Evolutionary conservation across 2,888 invertebrate species (phyloP), one percentile per base, ranked within the genome.

Genomic region (Diarsia dahlii): DNA sequence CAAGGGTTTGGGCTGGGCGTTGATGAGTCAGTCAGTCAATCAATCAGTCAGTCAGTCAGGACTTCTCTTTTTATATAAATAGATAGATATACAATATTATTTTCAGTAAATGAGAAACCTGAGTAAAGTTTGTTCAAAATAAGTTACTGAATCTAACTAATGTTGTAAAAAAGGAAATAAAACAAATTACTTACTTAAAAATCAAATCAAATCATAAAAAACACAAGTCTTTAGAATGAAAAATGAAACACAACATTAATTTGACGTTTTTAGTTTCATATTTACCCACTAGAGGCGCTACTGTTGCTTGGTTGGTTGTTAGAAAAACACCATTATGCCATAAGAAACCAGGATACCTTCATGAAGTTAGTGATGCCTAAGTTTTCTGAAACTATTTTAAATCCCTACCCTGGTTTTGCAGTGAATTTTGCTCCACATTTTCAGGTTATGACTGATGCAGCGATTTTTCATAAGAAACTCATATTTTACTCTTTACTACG

Each of bases 341-440:
- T 10, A 6, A 45, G 54, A 66, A 71, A 28, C 15, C 50, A 54
- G 15, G 67, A 46, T 28, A 45, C 66, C 13, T 23, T 39, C 0
- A 15, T 20, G 5, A 13, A 48, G 34, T 70, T n/a, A n/a, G 34
- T 70, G 28, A n/a, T 34, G 45, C 4, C 12, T 13, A 0, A 9
- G 23, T n/a, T 45, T 63, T n/a, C 8, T 23, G 13, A 63, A n/a
- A 63, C 34, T 60, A 34, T 18, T 60, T 60, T 60, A 18, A 58
- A 39, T 50, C n/a, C 28, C 15, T 1, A 63, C n/a, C 63, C 15
- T 34, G 48, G 48, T 28, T 63, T 63, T 18, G n/a, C 34, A 34
- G 2, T 12, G 15, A 63, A n/a, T 1, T 63, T n/a, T 70, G 70
- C 70, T 70, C 70, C 63, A 63, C 34, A 34, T 70, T 62, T 70